Evolutionary conservation across 2,113 vertebrate species (phyloP).

Genomic region (Alosa alosa): DNA sequence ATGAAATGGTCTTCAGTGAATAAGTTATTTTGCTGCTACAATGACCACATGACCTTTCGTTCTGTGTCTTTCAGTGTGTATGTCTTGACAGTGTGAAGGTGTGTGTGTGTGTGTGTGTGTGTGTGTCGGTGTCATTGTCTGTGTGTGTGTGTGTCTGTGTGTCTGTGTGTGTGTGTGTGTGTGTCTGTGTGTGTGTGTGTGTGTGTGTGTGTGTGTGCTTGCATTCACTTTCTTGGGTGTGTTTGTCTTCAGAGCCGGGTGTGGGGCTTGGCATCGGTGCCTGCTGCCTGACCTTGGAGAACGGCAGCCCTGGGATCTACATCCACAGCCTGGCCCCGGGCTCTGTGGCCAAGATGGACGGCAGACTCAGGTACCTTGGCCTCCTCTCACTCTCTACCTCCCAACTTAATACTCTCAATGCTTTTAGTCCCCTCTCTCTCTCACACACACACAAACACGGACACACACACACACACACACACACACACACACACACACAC

Average conservation of each 20-base stretch:
- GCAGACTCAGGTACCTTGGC: constrained; percentile 82
- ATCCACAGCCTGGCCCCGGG: constrained; percentile 93
- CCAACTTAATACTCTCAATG: neutral
- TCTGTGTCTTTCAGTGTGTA: neutral
- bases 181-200: neutral
- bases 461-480: too few species aligned
- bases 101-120: neutral
- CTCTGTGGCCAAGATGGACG: constrained; percentile 94
- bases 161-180: neutral
- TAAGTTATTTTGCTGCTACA: neutral
- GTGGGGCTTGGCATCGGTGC: constrained; percentile 92
- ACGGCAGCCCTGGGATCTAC: constrained; percentile 87
- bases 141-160: constrained; percentile 4
- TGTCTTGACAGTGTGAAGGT: neutral
- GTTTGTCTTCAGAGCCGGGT: constrained; percentile 75
- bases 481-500: too few species aligned
- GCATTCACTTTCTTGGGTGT: constrained; percentile 2
- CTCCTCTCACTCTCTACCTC: neutral
- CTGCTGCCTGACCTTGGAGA: constrained; percentile 87
- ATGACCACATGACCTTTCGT: neutral
- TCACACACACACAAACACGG: too few species aligned
- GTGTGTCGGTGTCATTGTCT: neutral
- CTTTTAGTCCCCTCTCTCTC: neutral
- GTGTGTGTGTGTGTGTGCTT: constrained; percentile 9
- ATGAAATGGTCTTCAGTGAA: too few species aligned